phyloP scores from a whole-genome alignment of 2,888 invertebrate genomes.

The Zeuzera pyrina region DNA sequence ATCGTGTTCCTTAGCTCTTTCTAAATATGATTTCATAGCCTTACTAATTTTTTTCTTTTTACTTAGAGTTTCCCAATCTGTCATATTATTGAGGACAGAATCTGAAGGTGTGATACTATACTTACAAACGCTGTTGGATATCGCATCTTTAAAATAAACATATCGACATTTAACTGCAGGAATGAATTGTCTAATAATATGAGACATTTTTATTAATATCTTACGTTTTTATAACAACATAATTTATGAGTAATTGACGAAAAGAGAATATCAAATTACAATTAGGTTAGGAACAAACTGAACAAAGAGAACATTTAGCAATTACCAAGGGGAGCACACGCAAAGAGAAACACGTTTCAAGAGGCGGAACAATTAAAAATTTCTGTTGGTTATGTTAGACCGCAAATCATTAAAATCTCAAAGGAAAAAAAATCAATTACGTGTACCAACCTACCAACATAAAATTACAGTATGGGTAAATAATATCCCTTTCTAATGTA shows the following conservation, averaged over 20 bases:
- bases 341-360: too few species aligned
- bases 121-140: conserved; percentile 24
- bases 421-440: too few species aligned
- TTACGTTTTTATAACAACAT: background rate
- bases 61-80: conserved; percentile 56
- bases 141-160: conserved; percentile 22
- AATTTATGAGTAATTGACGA: background rate
- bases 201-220: conserved; percentile 39
- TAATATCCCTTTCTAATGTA: too few species aligned
- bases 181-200: conserved; percentile 30
- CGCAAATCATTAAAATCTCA: too few species aligned
- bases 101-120: conserved; percentile 28
- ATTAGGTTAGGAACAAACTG: too few species aligned
- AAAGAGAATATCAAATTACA: too few species aligned
- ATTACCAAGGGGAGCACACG: too few species aligned
- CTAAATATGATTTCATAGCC: conserved; percentile 92
- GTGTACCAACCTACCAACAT: too few species aligned
- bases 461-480: too few species aligned
- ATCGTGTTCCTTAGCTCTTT: conserved; percentile 86
- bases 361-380: too few species aligned
- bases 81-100: conserved; percentile 35
- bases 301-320: too few species aligned
- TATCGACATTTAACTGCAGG: conserved; percentile 24
- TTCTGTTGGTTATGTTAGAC: too few species aligned
- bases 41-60: conserved; percentile 81